These are phyloP conservation scores for Bombus balteatus DNA, from an alignment of 1,140 invertebrate genomes.

Conservation along the genomic window DNA sequence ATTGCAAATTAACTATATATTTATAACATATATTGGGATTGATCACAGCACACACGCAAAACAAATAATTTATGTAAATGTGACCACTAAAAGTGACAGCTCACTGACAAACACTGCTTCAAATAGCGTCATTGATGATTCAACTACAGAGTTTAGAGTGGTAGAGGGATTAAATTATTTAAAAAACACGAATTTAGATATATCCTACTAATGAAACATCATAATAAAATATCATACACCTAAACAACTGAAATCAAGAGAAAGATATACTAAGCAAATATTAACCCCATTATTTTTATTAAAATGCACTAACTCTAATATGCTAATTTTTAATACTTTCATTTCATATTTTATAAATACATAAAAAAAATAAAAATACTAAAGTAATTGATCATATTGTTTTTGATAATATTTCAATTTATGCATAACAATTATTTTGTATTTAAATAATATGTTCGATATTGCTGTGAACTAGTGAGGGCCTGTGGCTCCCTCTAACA, in stretches of 20 bases:
- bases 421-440: background rate
- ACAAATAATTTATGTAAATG: background rate
- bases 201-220: background rate
- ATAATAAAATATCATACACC: background rate
- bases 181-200: background rate
- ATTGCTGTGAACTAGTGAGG: too few species aligned
- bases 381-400: background rate
- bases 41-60: background rate
- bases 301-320: background rate
- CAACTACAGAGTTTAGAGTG: background rate
- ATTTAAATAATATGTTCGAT: background rate
- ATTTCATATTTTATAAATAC: background rate
- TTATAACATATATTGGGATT: background rate
- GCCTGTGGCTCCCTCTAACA: too few species aligned
- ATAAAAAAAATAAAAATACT: background rate
- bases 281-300: background rate
- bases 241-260: background rate
- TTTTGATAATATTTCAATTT: background rate
- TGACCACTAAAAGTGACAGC: background rate
- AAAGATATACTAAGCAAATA: background rate
- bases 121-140: slow-evolving; percentile 36
- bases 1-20: background rate
- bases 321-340: background rate
- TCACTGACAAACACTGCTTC: slow-evolving; percentile 13
- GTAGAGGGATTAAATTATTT: background rate